phyloP scores from a whole-genome alignment of 2,797 vertebrate species.

The Craterocephalus amniculus region DNA sequence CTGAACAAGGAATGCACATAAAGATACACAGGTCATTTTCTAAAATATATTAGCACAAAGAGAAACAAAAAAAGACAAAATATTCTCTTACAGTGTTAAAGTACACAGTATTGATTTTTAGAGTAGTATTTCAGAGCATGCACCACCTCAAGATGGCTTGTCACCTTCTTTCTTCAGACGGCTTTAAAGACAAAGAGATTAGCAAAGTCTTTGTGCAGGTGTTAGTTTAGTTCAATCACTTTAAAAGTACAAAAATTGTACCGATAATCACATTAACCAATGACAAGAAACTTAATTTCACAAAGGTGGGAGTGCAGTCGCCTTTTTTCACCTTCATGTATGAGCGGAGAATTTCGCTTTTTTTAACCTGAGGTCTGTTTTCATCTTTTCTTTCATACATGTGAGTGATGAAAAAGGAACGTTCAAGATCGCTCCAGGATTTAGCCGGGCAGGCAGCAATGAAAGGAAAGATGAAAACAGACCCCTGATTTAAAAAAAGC shows the following conservation, averaged over 20 bases:
- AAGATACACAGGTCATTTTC: constrained; percentile 75
- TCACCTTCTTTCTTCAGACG: constrained; percentile 99
- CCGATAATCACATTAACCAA: not conserved
- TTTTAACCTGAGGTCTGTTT: no score
- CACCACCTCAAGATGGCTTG: constrained; percentile 94
- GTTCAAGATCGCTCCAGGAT: no score
- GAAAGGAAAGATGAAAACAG: no score
- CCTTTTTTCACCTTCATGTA: not conserved
- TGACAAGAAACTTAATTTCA: not conserved
- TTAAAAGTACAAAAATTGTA: not conserved
- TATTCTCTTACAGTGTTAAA: constrained; percentile 73
- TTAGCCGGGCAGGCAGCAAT: no score
- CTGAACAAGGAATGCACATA: constrained; percentile 77
- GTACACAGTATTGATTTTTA: constrained; percentile 84
- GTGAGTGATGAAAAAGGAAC: no score
- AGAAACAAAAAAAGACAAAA: constrained; percentile 60
- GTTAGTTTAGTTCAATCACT: not conserved
- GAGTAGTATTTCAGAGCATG: constrained; percentile 75
- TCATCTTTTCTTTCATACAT: no score
- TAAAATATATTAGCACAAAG: constrained; percentile 88
- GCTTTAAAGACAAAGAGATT: constrained; percentile 76
- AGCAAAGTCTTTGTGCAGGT: not conserved
- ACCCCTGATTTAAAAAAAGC: no score
- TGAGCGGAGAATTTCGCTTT: no score
- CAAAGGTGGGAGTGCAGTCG: not conserved